Percentiles rank a stretch among this genome's conserved stretches.
Conservation (phyloP, 1,140 invertebrate species). For the Pseudachorutes palmiensis region DNA sequence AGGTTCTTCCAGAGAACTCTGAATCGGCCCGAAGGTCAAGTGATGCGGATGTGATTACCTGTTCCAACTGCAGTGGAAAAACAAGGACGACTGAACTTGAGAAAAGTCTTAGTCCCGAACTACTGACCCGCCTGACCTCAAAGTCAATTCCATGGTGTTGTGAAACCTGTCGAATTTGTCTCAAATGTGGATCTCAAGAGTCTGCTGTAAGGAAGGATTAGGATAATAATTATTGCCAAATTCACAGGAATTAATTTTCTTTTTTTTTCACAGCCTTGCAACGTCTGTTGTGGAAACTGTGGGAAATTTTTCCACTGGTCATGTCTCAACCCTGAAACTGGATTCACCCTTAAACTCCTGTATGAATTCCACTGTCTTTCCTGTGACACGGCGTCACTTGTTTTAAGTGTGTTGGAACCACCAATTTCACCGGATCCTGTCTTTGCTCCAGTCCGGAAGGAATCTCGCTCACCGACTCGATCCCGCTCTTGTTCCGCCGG, state of each 20-base stretch:
- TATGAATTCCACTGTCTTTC: not conserved
- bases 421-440: too few relatives aligned
- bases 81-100: not conserved
- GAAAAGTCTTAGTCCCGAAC: not conserved
- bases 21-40: too few relatives aligned
- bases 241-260: not conserved
- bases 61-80: not conserved
- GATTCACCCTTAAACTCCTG: not conserved
- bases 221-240: not conserved
- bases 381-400: not conserved
- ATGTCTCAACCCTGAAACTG: not conserved
- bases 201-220: not conserved
- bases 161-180: slow-evolving; percentile 17
- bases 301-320: slow-evolving; percentile 22
- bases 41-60: not conserved
- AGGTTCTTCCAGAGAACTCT: too few relatives aligned
- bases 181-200: slow-evolving; percentile 14
- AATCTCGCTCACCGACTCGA: too few relatives aligned
- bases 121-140: not conserved
- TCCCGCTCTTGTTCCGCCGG: too few relatives aligned
- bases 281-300: slow-evolving; percentile 20
- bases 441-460: too few relatives aligned
- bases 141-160: slow-evolving; percentile 20
- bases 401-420: not conserved
- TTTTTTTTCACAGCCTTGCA: not conserved